A percentile compares a stretch with the other conserved stretches of the same genome.
phyloP scores from a whole-genome alignment of 2,797 vertebrate genomes.

The Staurois parvus region DNA sequence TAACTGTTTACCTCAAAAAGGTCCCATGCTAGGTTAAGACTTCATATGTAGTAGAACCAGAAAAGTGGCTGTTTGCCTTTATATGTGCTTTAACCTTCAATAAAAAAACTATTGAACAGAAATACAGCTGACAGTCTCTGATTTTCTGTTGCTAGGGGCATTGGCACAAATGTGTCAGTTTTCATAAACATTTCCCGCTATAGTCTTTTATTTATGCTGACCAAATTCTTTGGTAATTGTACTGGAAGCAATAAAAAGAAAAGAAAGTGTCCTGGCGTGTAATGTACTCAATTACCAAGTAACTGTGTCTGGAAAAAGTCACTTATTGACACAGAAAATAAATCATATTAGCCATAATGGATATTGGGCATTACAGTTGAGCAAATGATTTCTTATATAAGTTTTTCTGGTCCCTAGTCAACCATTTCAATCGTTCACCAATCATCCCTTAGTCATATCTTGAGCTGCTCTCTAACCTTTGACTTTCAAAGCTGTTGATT shows the following conservation, averaged over 20 bases:
- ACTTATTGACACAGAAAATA: not conserved
- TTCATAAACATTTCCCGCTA: not conserved
- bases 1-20: too few relatives aligned
- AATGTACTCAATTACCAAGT: not conserved
- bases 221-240: too few relatives aligned
- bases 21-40: too few relatives aligned
- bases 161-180: not conserved
- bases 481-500: conserved; percentile 40
- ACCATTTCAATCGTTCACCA: conserved; percentile 21
- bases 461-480: conserved; percentile 36
- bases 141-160: not conserved
- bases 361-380: conserved; percentile 2
- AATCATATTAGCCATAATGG: conserved; percentile 10
- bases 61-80: too few relatives aligned
- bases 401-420: conserved; percentile 12
- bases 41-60: too few relatives aligned
- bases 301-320: not conserved
- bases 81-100: too few relatives aligned
- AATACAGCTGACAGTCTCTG: not conserved
- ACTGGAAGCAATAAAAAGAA: too few relatives aligned
- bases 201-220: not conserved
- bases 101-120: too few relatives aligned
- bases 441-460: conserved; percentile 26
- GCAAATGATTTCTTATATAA: conserved; percentile 11
- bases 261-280: not conserved